Evolutionary conservation across 2,797 vertebrate species (phyloP), one percentile per base, ranked within the genome.

Genomic region (Myoxocephalus aenaeus): DNA sequence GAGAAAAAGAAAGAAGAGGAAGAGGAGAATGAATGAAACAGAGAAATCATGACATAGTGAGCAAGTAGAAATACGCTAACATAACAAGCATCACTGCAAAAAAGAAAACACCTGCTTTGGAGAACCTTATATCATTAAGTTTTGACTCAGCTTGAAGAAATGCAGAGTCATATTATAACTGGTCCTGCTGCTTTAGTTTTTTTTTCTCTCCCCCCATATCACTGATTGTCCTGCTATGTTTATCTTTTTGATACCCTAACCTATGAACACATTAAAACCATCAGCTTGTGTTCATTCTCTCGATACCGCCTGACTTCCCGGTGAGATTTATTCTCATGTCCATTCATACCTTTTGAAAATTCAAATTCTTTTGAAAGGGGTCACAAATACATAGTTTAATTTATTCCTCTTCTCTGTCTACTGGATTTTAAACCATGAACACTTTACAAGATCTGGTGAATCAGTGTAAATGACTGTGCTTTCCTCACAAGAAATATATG

Each of bases 1-100:
- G 64, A 57, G 44, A 63, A 64, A 59, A 73, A 36, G 56, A 34
- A 54, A 29, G 62, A 27, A 12, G 48, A 64, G 27, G 46, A 69
- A 61, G 64, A 53, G 64, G 42, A 77, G 75, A 83, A 63, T 58
- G 5, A 78, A 42, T 48, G 15, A 72, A 84, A 83, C 9, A 2
- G 46, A 75, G 38, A 73, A 40, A 46, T 77, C 25, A 56, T 53
- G 13, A 57, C 12, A 22, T 27, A 12, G 22, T 69, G 42, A 48
- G 29, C 0, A 9, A 58, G 71, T 42, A 5, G 22, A 68, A 42
- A 27, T 32, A 1, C 13, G n/a, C 22, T 58, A 25, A 77, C 71
- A 56, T 29, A 73, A 71, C n/a, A 73, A 75, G 63, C 13, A 50
- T 36, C 56, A 27, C 46, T 77, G n/a, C 32, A 18, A 51, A 51